These are phyloP conservation scores for Bolborhynchus lineola DNA, from an alignment of 2,113 vertebrate genomes.

Conservation along the genomic window DNA sequence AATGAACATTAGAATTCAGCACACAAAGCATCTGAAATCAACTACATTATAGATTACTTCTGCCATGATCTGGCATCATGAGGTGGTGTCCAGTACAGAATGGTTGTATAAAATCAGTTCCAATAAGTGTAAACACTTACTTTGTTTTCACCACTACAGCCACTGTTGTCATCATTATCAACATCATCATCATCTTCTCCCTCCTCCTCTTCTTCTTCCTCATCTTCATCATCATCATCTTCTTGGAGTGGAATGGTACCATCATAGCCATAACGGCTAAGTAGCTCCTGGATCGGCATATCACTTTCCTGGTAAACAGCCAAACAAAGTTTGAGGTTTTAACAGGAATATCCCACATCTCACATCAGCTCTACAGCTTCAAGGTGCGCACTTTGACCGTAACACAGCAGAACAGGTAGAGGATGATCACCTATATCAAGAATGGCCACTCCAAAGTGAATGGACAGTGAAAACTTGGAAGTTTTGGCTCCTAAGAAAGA, in stretches of 20 bases:
- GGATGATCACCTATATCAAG: accelerated
- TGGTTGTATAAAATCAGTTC: neutral
- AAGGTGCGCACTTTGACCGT: neutral
- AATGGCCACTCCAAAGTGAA: neutral
- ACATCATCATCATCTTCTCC: slow-evolving; percentile 83
- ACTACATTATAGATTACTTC: accelerated
- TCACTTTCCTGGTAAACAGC: slow-evolving; percentile 84
- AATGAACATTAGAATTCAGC: neutral
- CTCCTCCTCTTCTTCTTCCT: slow-evolving; percentile 87
- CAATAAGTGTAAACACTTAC: slow-evolving; percentile 24
- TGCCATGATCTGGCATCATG: accelerated
- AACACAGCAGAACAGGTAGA: neutral
- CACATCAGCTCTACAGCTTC: neutral
- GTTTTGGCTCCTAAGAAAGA: neutral
- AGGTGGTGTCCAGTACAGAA: neutral
- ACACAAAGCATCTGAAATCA: neutral
- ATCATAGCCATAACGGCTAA: slow-evolving; percentile 93
- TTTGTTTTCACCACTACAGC: slow-evolving; percentile 87
- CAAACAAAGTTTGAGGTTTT: neutral
- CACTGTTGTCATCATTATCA: slow-evolving; percentile 91
- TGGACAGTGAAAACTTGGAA: accelerated
- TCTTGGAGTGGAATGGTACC: slow-evolving; percentile 84
- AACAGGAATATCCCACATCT: neutral
- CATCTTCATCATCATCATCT: slow-evolving; percentile 84
- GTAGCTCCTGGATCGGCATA: slow-evolving; percentile 96